Base-by-base conservation (phyloP, 1,140 invertebrate genomes). In the Musca vetustissima region DNA sequence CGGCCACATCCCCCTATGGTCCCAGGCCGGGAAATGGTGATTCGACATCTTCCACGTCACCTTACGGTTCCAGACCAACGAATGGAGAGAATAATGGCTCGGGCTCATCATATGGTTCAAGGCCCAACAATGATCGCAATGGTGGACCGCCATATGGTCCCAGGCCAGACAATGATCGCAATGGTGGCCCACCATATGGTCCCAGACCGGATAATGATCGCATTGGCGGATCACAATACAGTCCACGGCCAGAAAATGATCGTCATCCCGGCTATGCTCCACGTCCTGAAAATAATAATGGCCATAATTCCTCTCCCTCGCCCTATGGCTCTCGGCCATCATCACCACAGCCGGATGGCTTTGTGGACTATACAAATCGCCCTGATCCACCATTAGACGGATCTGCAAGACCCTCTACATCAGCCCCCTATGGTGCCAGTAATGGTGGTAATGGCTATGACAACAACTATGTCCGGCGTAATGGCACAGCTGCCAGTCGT, bases 381-480 rank as follows among this genome's bases (percentile, higher is more conserved):
- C 79, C 79, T 0, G 79, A 81, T 73, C 76, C 78, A 13, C 75
- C 79, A 0, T 14, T 28, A 11, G 70, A 74, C n/a, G 70, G 72
- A 22, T 69, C 73, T n/a, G 32, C 67, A 11, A 22, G 47, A 36
- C 47, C 64, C 43, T 48, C 32, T 15, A 66, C 57, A 15, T 57
- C 19, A n/a, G 66, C 50, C n/a, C 50, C 50, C n/a, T 19, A 49
- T 68, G 64, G 75, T 0, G 57, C 75, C 1, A 74, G 25, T 6
- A 66, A n/a, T n/a, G n/a, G n/a, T n/a, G n/a, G n/a, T n/a, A n/a
- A n/a, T n/a, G n/a, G n/a, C n/a, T n/a, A 65, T 68, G 59, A 76
- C 4, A 77, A 80, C 59, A 78, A 78, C 0, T 80, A 79, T 36
- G 71, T 80, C 22, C 70, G 78, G 7, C 71, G 78, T 11, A 80